phyloP scores from a whole-genome alignment of 2,888 invertebrate genomes.

The Apocheima hispidaria region DNA sequence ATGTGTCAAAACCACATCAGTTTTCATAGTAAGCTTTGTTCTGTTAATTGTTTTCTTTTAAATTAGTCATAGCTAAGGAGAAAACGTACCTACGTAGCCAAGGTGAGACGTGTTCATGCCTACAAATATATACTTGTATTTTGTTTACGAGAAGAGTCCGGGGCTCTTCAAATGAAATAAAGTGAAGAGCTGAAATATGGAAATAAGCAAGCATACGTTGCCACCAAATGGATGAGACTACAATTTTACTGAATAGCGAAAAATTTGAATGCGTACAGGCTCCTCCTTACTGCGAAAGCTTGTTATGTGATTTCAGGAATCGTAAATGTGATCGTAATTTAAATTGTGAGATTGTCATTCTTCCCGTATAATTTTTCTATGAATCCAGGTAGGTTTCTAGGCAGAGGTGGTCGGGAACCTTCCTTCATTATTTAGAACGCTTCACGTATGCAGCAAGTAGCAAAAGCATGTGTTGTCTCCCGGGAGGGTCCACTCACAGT shows the following conservation, averaged over 20 bases:
- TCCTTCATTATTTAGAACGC: conserved; percentile 20
- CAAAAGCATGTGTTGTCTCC: conserved; percentile 24
- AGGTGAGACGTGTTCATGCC: conserved; percentile 2
- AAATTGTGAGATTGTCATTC: no score
- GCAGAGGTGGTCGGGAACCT: not conserved
- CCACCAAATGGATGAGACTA: conserved; percentile 33
- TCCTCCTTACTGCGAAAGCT: not conserved
- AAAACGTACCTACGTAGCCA: not conserved
- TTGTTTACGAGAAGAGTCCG: conserved; percentile 12
- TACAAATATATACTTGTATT: not conserved
- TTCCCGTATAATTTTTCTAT: no score
- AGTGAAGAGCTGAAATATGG: conserved; percentile 30
- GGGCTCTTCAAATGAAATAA: conserved; percentile 25
- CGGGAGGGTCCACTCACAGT: conserved; percentile 30
- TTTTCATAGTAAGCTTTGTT: no score
- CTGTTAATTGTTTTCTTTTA: no score
- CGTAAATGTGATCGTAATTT: conserved; percentile 8
- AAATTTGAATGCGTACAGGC: conserved; percentile 16
- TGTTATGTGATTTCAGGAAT: conserved; percentile 4
- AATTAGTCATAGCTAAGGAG: no score
- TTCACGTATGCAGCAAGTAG: conserved; percentile 11
- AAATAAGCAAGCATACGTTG: conserved; percentile 35
- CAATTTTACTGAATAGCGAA: conserved; percentile 33
- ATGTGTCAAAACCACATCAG: no score
- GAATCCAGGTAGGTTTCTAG: not conserved